Evolutionary conservation across 2,888 invertebrate genomes (phyloP).

Genomic region (Amaurobius ferox): DNA sequence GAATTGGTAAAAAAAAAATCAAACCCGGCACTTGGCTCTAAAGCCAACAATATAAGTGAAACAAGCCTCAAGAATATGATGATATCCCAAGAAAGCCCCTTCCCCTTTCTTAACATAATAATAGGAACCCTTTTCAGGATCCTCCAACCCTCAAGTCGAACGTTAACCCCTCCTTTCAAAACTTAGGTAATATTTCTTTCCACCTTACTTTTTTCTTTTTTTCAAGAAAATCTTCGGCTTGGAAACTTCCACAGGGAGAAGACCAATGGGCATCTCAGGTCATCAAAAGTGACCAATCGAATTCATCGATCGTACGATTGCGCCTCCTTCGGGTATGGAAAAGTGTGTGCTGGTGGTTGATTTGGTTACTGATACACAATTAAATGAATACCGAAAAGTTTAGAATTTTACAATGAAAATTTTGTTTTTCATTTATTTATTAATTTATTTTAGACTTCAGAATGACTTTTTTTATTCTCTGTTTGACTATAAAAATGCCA

Average conservation of each 20-base stretch:
- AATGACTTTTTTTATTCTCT: too few relatives aligned
- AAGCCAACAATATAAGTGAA: too few relatives aligned
- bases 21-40: too few relatives aligned
- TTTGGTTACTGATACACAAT: too few relatives aligned
- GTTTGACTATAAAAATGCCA: too few relatives aligned
- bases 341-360: neutral
- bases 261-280: neutral
- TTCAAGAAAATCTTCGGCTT: neutral
- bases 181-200: too few relatives aligned
- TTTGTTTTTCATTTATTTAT: too few relatives aligned
- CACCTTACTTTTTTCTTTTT: neutral
- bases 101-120: constrained; percentile 8
- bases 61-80: neutral
- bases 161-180: neutral
- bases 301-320: neutral
- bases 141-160: neutral
- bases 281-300: neutral
- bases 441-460: too few relatives aligned
- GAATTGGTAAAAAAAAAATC: too few relatives aligned
- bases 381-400: too few relatives aligned
- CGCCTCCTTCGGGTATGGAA: neutral
- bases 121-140: neutral
- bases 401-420: too few relatives aligned
- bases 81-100: neutral
- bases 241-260: neutral